These are phyloP conservation scores for Eremobia ochroleuca DNA, from an alignment of 2,888 invertebrate genomes.

Conservation along the genomic window DNA sequence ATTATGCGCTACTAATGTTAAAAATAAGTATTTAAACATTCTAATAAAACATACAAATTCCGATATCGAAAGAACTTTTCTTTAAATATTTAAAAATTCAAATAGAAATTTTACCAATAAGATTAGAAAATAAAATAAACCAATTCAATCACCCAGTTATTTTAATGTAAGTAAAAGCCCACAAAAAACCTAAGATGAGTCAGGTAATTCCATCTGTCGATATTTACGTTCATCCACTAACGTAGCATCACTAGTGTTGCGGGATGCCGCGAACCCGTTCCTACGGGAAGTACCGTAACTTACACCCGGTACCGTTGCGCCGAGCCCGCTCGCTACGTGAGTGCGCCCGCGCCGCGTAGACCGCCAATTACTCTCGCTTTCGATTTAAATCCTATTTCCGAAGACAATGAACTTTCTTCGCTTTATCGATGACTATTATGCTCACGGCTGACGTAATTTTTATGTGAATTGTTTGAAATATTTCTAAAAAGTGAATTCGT, in stretches of 20 bases:
- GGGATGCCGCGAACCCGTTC: constrained; percentile 69
- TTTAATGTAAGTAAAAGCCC: background rate
- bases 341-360: constrained; percentile 71
- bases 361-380: constrained; percentile 86
- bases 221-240: constrained; percentile 2
- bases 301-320: constrained; percentile 84
- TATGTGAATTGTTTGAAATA: constrained; percentile 49
- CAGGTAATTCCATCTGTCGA: constrained; percentile 20
- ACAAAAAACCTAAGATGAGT: background rate
- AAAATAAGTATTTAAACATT: background rate
- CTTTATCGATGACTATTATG: constrained; percentile 70
- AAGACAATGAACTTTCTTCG: constrained; percentile 81
- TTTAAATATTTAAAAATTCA: background rate
- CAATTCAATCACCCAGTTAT: background rate
- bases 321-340: constrained; percentile 67
- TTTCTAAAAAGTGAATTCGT: constrained; percentile 25
- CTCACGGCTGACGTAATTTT: constrained; percentile 57
- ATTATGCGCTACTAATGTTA: background rate
- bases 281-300: constrained; percentile 83
- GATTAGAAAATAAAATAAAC: background rate
- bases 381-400: constrained; percentile 80
- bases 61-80: background rate
- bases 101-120: background rate
- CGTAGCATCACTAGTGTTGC: constrained; percentile 65
- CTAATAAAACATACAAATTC: background rate